These are phyloP conservation scores for Diarsia brunnea DNA, from an alignment of 2,888 invertebrate genomes.

Conservation along the genomic window DNA sequence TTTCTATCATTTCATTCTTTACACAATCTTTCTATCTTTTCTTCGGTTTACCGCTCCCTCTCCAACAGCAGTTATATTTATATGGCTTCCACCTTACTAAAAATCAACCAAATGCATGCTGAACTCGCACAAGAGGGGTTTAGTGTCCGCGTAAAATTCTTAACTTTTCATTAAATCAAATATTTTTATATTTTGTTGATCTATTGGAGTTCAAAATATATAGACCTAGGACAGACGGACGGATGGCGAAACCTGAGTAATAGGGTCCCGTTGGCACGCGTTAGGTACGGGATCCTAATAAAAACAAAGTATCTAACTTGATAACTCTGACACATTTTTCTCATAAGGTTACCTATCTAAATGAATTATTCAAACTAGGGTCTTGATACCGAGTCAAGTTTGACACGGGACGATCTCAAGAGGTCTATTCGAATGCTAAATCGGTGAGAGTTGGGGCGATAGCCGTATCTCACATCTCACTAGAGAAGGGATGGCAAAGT, in stretches of 20 bases:
- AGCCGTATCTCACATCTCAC: not conserved
- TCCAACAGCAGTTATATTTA: not conserved
- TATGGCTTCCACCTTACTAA: not conserved
- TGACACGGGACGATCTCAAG: slow-evolving; percentile 33
- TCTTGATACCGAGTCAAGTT: slow-evolving; percentile 24
- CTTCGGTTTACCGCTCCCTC: not conserved
- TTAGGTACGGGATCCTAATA: not conserved
- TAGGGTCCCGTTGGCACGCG: not conserved
- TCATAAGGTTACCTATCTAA: slow-evolving; percentile 12
- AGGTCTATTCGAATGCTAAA: slow-evolving; percentile 19
- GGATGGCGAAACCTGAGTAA: not conserved
- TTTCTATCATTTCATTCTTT: not conserved
- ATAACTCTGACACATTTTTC: slow-evolving; percentile 2
- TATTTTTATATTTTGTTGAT: not conserved
- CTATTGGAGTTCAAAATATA: not conserved
- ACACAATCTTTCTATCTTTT: not conserved
- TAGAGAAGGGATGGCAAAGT: slow-evolving; percentile 1
- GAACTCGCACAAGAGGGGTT: not conserved
- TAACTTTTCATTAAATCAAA: not conserved
- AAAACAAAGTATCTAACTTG: slow-evolving; percentile 6
- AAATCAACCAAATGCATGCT: not conserved
- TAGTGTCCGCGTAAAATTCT: not conserved
- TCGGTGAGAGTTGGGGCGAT: slow-evolving; percentile 3
- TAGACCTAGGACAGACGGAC: not conserved
- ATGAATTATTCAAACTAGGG: slow-evolving; percentile 54